Evolutionary conservation across 2,113 vertebrate species (phyloP).

Genomic region (Pseudonaja textilis): DNA sequence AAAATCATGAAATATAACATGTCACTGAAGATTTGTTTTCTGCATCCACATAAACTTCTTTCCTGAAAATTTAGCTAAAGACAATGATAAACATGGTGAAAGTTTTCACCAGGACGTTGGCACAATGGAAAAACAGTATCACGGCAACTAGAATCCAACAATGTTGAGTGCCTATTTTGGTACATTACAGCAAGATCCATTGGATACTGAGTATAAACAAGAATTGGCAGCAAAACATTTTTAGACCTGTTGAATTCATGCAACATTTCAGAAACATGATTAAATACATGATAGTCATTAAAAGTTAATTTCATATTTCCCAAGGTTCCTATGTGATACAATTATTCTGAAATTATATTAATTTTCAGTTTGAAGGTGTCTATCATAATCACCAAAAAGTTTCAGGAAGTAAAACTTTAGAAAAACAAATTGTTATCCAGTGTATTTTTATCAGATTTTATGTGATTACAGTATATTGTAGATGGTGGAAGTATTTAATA

Average conservation of each 20-base stretch:
- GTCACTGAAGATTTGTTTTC: not conserved
- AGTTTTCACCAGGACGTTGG: not conserved
- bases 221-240: not conserved
- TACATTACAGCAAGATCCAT: too few relatives aligned
- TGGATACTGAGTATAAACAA: not conserved
- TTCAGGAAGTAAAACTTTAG: not conserved
- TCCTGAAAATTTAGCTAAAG: not conserved
- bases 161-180: too few relatives aligned
- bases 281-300: not conserved
- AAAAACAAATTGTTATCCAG: not conserved
- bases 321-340: not conserved
- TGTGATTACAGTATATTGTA: not conserved
- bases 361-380: not conserved
- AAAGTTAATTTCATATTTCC: not conserved
- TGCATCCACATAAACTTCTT: not conserved
- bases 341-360: not conserved
- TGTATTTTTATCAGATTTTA: not conserved
- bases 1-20: not conserved
- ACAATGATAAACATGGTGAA: not conserved
- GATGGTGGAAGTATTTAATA: not conserved
- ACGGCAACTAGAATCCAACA: not conserved
- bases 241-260: not conserved
- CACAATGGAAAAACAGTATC: not conserved
- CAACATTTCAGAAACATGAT: not conserved
- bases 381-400: not conserved